Evolutionary conservation across 1,140 invertebrate genomes (phyloP).

Genomic region (Dreissena rostriformis): DNA sequence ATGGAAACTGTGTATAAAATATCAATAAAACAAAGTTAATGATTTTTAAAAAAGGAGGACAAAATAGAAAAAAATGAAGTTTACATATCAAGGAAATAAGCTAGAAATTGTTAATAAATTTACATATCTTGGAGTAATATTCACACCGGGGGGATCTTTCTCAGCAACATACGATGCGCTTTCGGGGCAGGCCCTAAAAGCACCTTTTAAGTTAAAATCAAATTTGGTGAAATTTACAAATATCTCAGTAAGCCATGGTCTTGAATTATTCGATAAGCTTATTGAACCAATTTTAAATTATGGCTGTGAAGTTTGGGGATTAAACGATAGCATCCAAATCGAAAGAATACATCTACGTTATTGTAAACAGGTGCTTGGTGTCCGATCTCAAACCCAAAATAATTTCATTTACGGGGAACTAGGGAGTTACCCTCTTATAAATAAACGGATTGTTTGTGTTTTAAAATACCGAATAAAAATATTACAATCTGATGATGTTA

Average conservation of each 20-base stretch:
- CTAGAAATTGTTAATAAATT: slow-evolving; percentile 9
- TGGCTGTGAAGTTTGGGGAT: slow-evolving; percentile 28
- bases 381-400: slow-evolving; percentile 14
- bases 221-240: not conserved
- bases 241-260: not conserved
- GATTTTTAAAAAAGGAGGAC: slow-evolving; percentile 40
- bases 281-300: slow-evolving; percentile 17
- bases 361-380: slow-evolving; percentile 14
- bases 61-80: not conserved
- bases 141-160: slow-evolving; percentile 22
- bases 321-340: slow-evolving; percentile 1
- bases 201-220: not conserved
- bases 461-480: not conserved
- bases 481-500: not conserved
- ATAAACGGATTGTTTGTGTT: not conserved
- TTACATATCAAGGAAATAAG: not conserved
- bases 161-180: not conserved
- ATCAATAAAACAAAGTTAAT: slow-evolving; percentile 52
- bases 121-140: slow-evolving; percentile 40
- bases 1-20: slow-evolving; percentile 55
- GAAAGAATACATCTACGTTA: slow-evolving; percentile 18
- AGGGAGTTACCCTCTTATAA: not conserved
- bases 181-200: not conserved
- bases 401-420: slow-evolving; percentile 18
- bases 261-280: slow-evolving; percentile 38